Conservation (phyloP, 2,797 vertebrate species). For the Sciurus vulgaris region DNA sequence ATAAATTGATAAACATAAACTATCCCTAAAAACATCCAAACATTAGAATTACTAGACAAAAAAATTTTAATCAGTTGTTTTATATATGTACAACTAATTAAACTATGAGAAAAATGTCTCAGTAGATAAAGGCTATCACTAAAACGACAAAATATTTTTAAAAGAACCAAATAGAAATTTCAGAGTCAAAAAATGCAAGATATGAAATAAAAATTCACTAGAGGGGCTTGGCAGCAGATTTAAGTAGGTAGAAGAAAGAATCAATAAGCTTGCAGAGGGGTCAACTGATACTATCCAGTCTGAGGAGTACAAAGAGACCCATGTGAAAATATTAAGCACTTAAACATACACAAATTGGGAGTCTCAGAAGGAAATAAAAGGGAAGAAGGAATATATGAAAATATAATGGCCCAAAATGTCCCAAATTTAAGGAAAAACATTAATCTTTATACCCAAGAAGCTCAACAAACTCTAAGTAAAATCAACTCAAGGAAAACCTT, state of each 20-base stretch:
- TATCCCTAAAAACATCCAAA: not conserved
- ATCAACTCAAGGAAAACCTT: slow-evolving; percentile 31
- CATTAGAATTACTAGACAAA: slow-evolving; percentile 50
- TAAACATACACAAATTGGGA: slow-evolving; percentile 23
- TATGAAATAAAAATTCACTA: slow-evolving; percentile 56
- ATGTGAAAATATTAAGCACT: not conserved
- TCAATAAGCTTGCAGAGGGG: not conserved
- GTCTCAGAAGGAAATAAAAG: not conserved
- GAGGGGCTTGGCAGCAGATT: not conserved
- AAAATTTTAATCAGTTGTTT: slow-evolving; percentile 53
- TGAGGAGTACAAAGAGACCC: not conserved
- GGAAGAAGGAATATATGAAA: slow-evolving; percentile 50
- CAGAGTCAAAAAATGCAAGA: not conserved
- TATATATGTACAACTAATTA: slow-evolving; percentile 59
- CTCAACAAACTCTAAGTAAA: not conserved
- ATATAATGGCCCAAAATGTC: slow-evolving; percentile 13
- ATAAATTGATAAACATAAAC: not conserved
- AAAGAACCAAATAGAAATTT: slow-evolving; percentile 57
- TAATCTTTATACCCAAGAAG: slow-evolving; percentile 54
- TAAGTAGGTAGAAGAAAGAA: slow-evolving; percentile 55
- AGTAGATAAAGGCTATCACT: slow-evolving; percentile 58
- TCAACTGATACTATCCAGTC: not conserved
- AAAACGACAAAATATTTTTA: slow-evolving; percentile 28
- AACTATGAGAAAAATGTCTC: slow-evolving; percentile 41
- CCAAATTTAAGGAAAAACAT: slow-evolving; percentile 33